Conservation (phyloP, 2,797 vertebrate genomes). For the Sebastes vulpes region DNA sequence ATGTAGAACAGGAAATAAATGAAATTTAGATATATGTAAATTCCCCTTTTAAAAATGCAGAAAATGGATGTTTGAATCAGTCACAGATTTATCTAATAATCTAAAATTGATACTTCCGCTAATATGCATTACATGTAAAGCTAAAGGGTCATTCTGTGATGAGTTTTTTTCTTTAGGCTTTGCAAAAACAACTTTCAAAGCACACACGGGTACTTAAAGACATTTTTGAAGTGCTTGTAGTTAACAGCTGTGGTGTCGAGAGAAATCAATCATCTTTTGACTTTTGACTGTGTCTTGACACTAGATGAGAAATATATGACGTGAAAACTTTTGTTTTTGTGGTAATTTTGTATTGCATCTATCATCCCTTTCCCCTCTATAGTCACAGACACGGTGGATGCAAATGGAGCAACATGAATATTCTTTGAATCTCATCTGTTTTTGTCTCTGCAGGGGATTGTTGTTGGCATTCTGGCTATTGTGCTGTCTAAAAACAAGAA, state of each 20-base stretch:
- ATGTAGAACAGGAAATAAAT: neutral
- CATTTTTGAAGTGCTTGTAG: constrained; percentile 15
- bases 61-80: neutral
- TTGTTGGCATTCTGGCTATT: constrained; percentile 82
- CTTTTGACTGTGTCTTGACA: neutral
- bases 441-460: constrained; percentile 74
- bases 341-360: neutral
- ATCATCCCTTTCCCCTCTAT: too few relatives aligned
- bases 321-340: neutral
- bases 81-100: neutral
- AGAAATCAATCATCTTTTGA: neutral
- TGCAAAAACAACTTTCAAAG: neutral
- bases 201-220: neutral
- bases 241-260: neutral
- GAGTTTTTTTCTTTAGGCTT: neutral
- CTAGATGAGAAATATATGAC: neutral
- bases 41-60: neutral
- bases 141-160: neutral
- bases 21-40: neutral
- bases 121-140: neutral
- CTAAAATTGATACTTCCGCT: neutral
- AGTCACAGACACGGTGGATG: neutral
- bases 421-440: neutral
- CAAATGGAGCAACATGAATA: neutral
- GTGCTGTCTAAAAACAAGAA: constrained; percentile 83